Evolutionary conservation across 2,113 vertebrate genomes (phyloP), one percentile per base, ranked within the genome.

Genomic region (Neopipo cinnamomea): DNA sequence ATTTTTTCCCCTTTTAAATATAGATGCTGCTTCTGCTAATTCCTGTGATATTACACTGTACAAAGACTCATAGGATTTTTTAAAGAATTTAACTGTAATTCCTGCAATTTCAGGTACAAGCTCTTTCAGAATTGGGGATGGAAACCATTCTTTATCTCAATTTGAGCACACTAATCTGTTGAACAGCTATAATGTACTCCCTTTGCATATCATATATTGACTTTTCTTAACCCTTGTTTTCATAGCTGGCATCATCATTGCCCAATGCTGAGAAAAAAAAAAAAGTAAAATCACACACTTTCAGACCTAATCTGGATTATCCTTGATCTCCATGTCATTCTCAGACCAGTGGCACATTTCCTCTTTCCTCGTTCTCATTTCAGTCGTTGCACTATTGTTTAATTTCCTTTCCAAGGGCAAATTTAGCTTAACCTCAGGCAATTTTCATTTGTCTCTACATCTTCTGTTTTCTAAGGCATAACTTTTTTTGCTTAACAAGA

Each of bases 301-400:
- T 67, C 0, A 14, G 70, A 91, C 42, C 30, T 93, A 88, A 89
- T 67, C 27, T 8, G 24, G 59, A 91, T 86, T 91, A 92, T 47
- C 35, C 37, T 71, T 66, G 63, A 95, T 71, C 63, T 88, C 59
- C 44, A 66, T 39, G 61, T 30, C 75, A 50, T 90, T 93, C 59
- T 88, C 50, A 77, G 39, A 77, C 8, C 1, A 2, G 42, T 39
- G 35, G 72, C 27, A 55, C 39, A 50, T 77, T 92, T 93, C 83
- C 76, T 92, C 63, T 93, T 95, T 88, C 72, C 83, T 91, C 84
- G 55, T 92, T 92, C 68, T 90, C 67, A 77, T 90, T 95, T 86
- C 91, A 86, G n/a, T 86, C 1, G 0, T 70, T 90, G 76, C 28
- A 42, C 11, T 86, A 73, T 63, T 85, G 53, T 78, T 83, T 61